phyloP scores from a whole-genome alignment of 2,113 vertebrate species.

The Lota lota region DNA sequence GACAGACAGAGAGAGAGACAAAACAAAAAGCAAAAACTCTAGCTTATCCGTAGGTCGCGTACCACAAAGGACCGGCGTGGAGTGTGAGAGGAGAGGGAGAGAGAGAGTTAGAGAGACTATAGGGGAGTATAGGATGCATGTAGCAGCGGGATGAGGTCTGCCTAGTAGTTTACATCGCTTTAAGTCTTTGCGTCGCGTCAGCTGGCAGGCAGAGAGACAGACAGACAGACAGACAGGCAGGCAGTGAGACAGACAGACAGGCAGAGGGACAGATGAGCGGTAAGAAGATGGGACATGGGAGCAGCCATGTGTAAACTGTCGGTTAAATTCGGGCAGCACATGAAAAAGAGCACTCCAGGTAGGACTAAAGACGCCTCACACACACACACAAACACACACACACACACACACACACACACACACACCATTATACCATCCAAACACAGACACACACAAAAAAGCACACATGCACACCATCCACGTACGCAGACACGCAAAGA shows the following conservation, averaged over 20 bases:
- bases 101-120: background rate
- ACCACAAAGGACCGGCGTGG: no score
- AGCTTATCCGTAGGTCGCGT: no score
- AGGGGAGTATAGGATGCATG: constrained; percentile 11
- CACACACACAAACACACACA: no score
- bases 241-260: background rate
- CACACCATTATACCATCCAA: no score
- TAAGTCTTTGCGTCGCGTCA: background rate
- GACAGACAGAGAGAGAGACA: constrained; percentile 21
- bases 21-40: background rate
- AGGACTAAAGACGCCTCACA: constrained; percentile 21
- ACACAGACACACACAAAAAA: no score
- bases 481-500: no score
- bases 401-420: no score
- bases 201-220: background rate
- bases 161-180: background rate
- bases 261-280: constrained; percentile 1
- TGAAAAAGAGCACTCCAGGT: constrained; percentile 68
- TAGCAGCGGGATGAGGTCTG: constrained; percentile 7
- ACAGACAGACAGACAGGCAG: background rate
- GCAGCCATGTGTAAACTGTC: constrained; percentile 75
- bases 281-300: constrained; percentile 66
- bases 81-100: background rate
- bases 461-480: no score
- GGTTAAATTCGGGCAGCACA: constrained; percentile 68